phyloP scores from a whole-genome alignment of 2,113 vertebrate genomes.

The Benitochromis conjunctus region DNA sequence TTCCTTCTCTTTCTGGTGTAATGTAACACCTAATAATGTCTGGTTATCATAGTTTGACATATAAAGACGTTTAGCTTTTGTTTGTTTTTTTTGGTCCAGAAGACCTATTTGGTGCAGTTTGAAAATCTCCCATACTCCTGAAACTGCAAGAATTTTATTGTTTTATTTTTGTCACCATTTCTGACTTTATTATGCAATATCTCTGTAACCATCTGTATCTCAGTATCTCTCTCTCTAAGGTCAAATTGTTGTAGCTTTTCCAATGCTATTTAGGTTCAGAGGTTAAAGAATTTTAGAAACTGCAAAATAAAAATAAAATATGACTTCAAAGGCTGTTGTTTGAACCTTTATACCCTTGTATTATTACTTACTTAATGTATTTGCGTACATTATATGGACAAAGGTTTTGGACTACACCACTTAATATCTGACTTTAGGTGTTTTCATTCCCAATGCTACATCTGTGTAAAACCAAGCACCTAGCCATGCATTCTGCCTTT shows the following conservation, averaged over 20 bases:
- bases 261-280: background rate
- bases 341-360: background rate
- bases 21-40: background rate
- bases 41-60: background rate
- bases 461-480: background rate
- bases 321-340: background rate
- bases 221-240: background rate
- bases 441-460: background rate
- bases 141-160: background rate
- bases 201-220: background rate
- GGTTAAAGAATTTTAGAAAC: background rate
- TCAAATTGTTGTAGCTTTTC: background rate
- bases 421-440: background rate
- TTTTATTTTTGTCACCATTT: background rate
- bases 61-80: background rate
- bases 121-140: background rate
- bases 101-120: background rate
- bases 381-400: background rate
- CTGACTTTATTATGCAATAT: background rate
- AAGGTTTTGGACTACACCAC: background rate
- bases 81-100: background rate
- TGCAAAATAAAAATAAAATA: background rate
- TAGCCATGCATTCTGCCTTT: background rate
- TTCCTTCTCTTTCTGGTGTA: background rate
- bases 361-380: background rate